Conservation (phyloP, 2,797 vertebrate species). For the Euphonia xanthogaster region DNA sequence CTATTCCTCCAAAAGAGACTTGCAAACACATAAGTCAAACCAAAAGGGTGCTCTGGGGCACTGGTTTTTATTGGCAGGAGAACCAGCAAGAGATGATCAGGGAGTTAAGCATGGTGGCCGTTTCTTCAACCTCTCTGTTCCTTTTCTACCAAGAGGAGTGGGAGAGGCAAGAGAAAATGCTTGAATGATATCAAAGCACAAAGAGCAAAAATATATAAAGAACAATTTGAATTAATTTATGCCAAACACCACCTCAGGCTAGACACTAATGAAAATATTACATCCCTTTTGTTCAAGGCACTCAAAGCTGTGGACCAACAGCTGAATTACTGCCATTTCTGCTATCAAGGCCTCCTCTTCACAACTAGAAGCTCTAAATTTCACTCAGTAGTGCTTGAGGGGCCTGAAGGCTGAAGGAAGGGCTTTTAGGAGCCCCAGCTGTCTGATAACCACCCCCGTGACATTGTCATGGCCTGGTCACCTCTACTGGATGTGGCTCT, state of each 20-base stretch:
- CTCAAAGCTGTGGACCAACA: neutral
- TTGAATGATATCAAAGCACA: neutral
- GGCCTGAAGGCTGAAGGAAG: neutral
- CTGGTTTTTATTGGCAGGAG: neutral
- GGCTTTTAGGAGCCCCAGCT: neutral
- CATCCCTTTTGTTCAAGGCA: neutral
- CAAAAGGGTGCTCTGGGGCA: neutral
- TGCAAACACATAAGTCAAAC: neutral
- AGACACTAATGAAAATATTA: neutral
- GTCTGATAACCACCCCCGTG: neutral
- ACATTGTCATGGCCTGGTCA: neutral
- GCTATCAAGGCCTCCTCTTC: neutral
- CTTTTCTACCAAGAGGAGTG: neutral
- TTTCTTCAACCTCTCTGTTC: neutral
- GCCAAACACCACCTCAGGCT: neutral
- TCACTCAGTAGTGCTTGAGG: neutral
- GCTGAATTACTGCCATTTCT: neutral
- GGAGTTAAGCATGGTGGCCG: neutral
- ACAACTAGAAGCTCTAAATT: neutral
- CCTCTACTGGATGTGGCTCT: neutral
- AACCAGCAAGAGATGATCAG: neutral
- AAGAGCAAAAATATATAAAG: neutral
- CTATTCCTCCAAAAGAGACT: neutral
- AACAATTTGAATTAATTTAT: neutral
- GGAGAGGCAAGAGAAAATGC: neutral